Percentiles rank a stretch among this genome's conserved stretches.
Evolutionary conservation across 2,797 vertebrate species (phyloP).

Genomic region (Mormyrus proboscirostris): DNA sequence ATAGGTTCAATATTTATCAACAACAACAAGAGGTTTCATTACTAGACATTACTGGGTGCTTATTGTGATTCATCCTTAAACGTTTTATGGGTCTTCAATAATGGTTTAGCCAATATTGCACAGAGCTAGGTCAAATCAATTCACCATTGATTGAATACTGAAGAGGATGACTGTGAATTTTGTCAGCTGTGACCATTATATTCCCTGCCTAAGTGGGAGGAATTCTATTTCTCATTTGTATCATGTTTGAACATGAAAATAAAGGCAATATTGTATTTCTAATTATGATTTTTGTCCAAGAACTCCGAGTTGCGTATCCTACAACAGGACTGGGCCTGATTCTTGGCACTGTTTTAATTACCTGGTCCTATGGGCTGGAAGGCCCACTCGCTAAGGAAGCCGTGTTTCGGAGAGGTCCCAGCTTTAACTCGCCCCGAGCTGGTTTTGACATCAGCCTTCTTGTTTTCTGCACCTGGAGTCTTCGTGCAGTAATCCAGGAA

Average conservation of each 20-base stretch:
- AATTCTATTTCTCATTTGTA: not conserved
- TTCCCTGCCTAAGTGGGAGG: not conserved
- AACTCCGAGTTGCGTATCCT: not conserved
- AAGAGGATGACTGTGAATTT: not conserved
- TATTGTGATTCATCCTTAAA: not conserved
- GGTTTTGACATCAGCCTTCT: constrained; percentile 95
- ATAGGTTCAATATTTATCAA: not conserved
- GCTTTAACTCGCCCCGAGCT: constrained; percentile 80
- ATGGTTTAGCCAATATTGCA: not conserved
- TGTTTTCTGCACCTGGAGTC: constrained; percentile 82
- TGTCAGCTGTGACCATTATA: not conserved
- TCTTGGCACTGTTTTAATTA: constrained; percentile 50
- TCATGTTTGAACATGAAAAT: not conserved
- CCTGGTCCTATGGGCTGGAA: constrained; percentile 90
- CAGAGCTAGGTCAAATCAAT: not conserved
- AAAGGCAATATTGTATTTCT: not conserved
- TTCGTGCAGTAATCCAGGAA: constrained; percentile 95
- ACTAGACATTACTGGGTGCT: not conserved
- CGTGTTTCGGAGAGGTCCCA: constrained; percentile 79
- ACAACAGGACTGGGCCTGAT: not conserved
- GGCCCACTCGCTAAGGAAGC: constrained; percentile 90
- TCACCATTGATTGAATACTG: not conserved
- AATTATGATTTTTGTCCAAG: not conserved
- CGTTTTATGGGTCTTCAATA: not conserved
- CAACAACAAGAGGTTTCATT: not conserved